Evolutionary conservation across 2,888 invertebrate genomes (phyloP).

Genomic region (Uropetala carovei): DNA sequence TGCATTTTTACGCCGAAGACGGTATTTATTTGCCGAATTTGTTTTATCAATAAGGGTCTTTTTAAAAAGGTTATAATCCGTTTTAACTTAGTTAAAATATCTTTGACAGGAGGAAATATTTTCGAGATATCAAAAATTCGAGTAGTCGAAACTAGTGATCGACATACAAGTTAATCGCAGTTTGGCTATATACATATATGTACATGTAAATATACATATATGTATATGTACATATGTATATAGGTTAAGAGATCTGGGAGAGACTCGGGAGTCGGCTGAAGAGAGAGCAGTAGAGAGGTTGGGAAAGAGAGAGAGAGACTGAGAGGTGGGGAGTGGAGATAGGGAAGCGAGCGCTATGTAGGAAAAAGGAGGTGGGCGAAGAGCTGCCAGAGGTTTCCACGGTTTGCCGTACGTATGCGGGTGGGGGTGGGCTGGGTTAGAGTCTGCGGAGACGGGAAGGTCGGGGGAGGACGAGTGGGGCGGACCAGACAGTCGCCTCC

Average conservation of each 20-base stretch:
- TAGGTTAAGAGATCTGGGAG: background rate
- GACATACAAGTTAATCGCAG: too few species aligned
- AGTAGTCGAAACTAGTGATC: too few species aligned
- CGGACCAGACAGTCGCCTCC: conserved; percentile 45
- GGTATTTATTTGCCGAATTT: too few species aligned
- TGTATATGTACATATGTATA: too few species aligned
- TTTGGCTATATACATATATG: too few species aligned
- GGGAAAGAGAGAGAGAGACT: background rate
- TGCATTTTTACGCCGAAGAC: too few species aligned
- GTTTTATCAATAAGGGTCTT: too few species aligned
- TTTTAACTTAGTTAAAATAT: too few species aligned
- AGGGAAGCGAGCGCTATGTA: conserved; percentile 2
- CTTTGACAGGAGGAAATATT: too few species aligned
- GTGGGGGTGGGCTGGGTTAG: background rate
- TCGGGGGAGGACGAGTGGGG: conserved; percentile 44
- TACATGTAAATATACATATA: too few species aligned
- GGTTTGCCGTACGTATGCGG: background rate
- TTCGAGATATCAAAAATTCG: too few species aligned
- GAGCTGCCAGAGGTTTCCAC: background rate
- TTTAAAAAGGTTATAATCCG: too few species aligned
- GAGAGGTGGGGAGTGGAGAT: background rate
- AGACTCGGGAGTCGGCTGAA: background rate
- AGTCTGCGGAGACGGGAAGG: conserved; percentile 17
- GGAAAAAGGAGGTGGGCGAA: background rate
- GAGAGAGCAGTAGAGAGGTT: background rate